These are phyloP conservation scores for Entelurus aequoreus DNA, from an alignment of 2,113 vertebrate genomes.

Conservation along the genomic window DNA sequence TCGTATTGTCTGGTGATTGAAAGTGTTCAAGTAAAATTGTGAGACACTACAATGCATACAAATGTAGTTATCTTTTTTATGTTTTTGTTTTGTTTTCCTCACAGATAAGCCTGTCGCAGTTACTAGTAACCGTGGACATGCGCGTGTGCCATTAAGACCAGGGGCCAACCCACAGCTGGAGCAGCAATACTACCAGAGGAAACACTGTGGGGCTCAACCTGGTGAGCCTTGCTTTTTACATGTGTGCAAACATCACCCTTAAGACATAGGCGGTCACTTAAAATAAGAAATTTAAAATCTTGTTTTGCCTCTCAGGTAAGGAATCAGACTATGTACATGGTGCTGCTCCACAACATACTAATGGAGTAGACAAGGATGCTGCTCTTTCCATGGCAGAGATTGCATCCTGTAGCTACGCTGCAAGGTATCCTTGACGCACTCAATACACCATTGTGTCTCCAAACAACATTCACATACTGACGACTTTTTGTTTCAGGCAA, in stretches of 20 bases:
- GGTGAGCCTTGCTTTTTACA: constrained; percentile 63
- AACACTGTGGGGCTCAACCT: constrained; percentile 44
- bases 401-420: constrained; percentile 97
- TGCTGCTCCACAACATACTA: constrained; percentile 65
- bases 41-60: not conserved
- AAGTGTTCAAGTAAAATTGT: not conserved
- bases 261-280: not conserved
- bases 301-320: constrained; percentile 43
- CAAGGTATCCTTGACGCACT: constrained; percentile 72
- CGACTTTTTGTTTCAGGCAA: constrained; percentile 72
- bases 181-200: constrained; percentile 87
- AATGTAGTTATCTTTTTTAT: not conserved
- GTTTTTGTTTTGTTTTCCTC: constrained; percentile 5
- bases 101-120: constrained; percentile 93
- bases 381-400: constrained; percentile 94
- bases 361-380: constrained; percentile 69
- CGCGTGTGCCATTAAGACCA: constrained; percentile 74
- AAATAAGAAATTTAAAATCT: not conserved
- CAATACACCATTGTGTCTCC: not conserved
- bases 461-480: not conserved
- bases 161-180: constrained; percentile 86
- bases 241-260: not conserved
- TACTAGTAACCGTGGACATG: constrained; percentile 90
- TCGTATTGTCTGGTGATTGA: no score
- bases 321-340: constrained; percentile 65